Evolutionary conservation across 2,888 invertebrate genomes (phyloP).

Genomic region (Lacanobia oleracea): DNA sequence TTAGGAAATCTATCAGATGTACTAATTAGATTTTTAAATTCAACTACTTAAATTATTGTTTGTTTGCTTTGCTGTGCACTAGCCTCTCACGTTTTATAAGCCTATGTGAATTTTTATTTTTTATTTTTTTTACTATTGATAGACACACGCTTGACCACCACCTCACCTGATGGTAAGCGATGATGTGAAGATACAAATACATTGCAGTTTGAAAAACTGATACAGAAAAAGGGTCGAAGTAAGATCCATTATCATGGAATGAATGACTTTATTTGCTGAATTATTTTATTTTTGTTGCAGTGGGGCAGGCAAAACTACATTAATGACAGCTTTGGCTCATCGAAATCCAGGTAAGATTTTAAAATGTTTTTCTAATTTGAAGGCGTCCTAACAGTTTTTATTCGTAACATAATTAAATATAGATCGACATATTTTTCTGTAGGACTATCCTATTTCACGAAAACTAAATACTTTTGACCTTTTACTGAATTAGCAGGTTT

Average conservation of each 20-base stretch:
- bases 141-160: no score
- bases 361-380: background rate
- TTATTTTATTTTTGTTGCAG: conserved; percentile 84
- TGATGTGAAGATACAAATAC: no score
- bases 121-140: no score
- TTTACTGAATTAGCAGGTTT: background rate
- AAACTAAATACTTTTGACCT: background rate
- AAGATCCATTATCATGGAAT: background rate
- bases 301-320: conserved; percentile 97
- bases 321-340: conserved; percentile 96
- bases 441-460: background rate
- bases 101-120: no score
- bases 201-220: background rate
- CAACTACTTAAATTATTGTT: no score
- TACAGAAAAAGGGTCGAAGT: background rate
- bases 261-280: background rate
- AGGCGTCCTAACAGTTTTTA: no score
- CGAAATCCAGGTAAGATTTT: conserved; percentile 92
- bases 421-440: background rate
- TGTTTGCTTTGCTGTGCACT: no score
- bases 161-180: no score
- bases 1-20: no score
- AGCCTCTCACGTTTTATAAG: no score
- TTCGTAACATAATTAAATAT: no score
- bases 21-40: no score